Evolutionary conservation across 2,797 vertebrate species (phyloP), one percentile per base, ranked within the genome.

Genomic region (Vespertilio murinus): DNA sequence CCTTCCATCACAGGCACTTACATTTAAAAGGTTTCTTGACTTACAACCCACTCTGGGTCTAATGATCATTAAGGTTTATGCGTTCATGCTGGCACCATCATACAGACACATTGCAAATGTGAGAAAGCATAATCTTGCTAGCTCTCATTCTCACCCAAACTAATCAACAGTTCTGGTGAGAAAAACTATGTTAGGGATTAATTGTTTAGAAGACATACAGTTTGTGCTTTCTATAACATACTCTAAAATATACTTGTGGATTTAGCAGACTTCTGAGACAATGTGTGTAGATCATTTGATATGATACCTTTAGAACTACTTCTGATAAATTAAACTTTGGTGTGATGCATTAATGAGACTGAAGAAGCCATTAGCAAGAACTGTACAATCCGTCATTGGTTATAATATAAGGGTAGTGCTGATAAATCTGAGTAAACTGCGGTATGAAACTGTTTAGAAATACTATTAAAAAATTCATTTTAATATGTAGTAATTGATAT

Each of bases 291-390:
- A 73, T 40, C 16, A 35, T 40, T 33, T 73, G 22, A 61, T 49
- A 28, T 28, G 65, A 14, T 82, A 82, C 7, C 45, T 65, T 92
- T 9, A 69, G 56, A 87, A 71, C 3, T 47, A 85, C 9, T 61
- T 89, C 28, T 38, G 71, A 74, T 71, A 56, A 88, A 75, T 85
- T 80, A 75, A 95, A 71, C 25, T 64, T 80, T 86, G 30, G 42
- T 40, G 2, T 49, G 23, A 75, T 20, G 10, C 30, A 61, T 88
- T 59, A 78, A 13, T 17, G 81, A 83, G 67, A 88, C 25, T 40
- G 13, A 71, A 3, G 54, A 13, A 70, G 52, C 14, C 25, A n/a
- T 20, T n/a, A 88, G 22, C 33, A 88, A 74, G 3, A 88, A 52
- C 28, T 79, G 3, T 78, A 28, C 70, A 93, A 77, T 17, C 88